These are phyloP conservation scores for Luffia ferchaultella DNA, from an alignment of 2,888 invertebrate genomes.

Conservation along the genomic window DNA sequence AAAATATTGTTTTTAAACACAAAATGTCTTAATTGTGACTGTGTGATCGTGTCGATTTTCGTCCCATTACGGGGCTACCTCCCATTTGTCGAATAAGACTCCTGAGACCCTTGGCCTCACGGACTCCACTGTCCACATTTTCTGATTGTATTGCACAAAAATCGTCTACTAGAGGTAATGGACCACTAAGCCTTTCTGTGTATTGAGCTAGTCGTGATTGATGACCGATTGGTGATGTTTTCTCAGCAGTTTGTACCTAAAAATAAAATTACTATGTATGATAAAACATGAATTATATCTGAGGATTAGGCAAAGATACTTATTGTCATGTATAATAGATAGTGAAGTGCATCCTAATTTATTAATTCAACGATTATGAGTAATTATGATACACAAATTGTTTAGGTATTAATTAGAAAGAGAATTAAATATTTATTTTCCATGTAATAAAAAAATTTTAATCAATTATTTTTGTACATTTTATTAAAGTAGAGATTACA, in stretches of 20 bases:
- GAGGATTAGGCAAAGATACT: not conserved
- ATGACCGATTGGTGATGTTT: constrained; percentile 61
- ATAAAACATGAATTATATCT: not conserved
- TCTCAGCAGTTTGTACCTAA: constrained; percentile 29
- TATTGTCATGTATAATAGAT: too few relatives aligned
- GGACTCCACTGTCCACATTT: constrained; percentile 64
- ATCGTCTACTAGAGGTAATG: constrained; percentile 86
- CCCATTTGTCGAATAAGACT: constrained; percentile 85
- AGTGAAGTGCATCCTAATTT: too few relatives aligned
- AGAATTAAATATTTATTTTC: too few relatives aligned
- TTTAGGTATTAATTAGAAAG: too few relatives aligned
- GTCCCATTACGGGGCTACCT: constrained; percentile 81
- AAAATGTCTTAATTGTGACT: constrained; percentile 43
- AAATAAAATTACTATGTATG: not conserved
- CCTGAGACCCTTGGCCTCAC: constrained; percentile 79
- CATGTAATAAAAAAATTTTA: too few relatives aligned
- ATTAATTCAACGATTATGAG: too few relatives aligned
- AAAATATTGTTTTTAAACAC: constrained; percentile 17
- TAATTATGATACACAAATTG: too few relatives aligned
- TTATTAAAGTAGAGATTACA: too few relatives aligned
- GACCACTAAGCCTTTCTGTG: constrained; percentile 64
- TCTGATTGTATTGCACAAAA: constrained; percentile 90
- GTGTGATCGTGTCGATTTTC: constrained; percentile 66
- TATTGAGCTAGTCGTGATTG: constrained; percentile 72
- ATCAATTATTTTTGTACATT: too few relatives aligned